Base-by-base conservation (phyloP, 2,113 vertebrate species). In the Pterocles orientalis region DNA sequence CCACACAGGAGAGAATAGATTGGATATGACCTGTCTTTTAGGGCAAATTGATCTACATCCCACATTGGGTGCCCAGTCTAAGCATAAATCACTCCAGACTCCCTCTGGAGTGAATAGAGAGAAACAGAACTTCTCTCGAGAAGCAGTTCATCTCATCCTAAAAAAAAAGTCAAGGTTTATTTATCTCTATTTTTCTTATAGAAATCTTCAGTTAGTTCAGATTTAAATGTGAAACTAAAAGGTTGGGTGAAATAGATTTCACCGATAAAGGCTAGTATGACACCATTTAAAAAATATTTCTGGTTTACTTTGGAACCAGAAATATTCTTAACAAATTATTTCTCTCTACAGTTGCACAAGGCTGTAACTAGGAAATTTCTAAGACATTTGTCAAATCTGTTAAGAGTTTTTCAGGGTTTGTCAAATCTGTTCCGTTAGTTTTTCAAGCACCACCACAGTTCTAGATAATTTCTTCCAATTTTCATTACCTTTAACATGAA, bases 31-130 rank as follows among this genome's bases (percentile, higher is more conserved):
- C 47, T 80, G 21, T 78, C 76, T 88, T 88, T 57, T 70, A 66
- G 36, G 47, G n/a, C n/a, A 88, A 88, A 92, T 34, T 93, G 41
- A 73, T 92, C 79, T 73, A 6, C 58, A 61, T 53, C 33, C 2
- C 1, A 45, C 64, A 70, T 34, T 0, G 0, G 50, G 41, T 80
- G 47, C 15, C 47, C 33, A 16, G 36, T 56, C 31, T 87, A 68
- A 84, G 70, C 0, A 0, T 56, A 79, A 91, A 87, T 73, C 56
- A 43, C 51, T 79, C 16, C 43, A 71, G 29, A 71, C 21, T 88
- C 18, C 24, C 21, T 81, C 45, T 57, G 13, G 56, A 82, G 58
- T n/a, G 39, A 65, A 29, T 12, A 80, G 39, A 58, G 16, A 68
- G 48, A 39, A 87, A 76, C 7, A 84, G 58, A 86, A 33, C 16